Evolutionary conservation across 1,140 invertebrate genomes (phyloP), one percentile per base, ranked within the genome.

Genomic region (Bombus consobrinus): DNA sequence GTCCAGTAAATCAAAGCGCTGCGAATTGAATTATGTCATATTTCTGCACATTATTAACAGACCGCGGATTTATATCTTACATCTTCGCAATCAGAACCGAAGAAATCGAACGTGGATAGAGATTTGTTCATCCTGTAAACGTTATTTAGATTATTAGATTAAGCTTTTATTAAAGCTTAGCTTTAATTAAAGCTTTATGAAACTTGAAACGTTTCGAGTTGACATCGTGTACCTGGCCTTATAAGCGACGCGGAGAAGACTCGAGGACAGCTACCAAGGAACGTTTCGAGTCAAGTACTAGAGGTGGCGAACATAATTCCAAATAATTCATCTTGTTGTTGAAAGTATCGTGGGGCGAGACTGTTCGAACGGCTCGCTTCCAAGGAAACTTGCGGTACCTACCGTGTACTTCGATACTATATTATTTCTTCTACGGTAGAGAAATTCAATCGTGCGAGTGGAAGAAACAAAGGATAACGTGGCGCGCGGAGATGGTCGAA

Each of bases 181-280:
- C n/a, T n/a, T n/a, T n/a, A n/a, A n/a, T n/a, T n/a, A n/a, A n/a
- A n/a, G 80, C 72, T 94, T 94, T 94, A 92, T 90, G 92, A 78
- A 93, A 88, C 91, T 83, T 92, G 87, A 93, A 89, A 93, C 59
- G 28, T 4, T 62, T 62, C 28, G 4, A 18, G 47, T 18, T 47
- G n/a, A n/a, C 34, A 32, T 13, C 59, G 62, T 6, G 22, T 72
- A 25, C 2, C 43, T 43, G 66, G 39, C 59, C 43, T 47, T 43
- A 0, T 0, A 12, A 13, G 41, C 0, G 12, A 25, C 59, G 57
- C 13, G 15, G 53, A 6, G 15, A 28, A 22, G 32, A 34, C 15
- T 15, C 32, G 34, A 18, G 25, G 25, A 18, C 12, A 34, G 9
- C 41, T 43, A 18, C 18, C 32, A 10, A 34, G 34, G 2, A 22